These are phyloP conservation scores for Lates japonicus DNA, from an alignment of 2,797 vertebrate genomes.

Conservation along the genomic window DNA sequence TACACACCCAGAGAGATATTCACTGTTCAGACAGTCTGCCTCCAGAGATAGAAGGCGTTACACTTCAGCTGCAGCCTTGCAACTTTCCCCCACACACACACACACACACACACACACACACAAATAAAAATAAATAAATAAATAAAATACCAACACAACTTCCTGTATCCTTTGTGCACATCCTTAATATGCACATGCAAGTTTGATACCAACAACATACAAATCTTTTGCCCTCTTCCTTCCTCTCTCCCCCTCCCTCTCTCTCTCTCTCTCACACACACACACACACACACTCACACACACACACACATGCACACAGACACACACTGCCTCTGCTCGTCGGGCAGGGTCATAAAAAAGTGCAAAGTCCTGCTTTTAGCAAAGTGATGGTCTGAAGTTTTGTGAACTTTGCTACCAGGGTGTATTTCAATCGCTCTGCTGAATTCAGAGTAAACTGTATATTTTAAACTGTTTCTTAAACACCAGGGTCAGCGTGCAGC, in stretches of 20 bases:
- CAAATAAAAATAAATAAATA: too few relatives aligned
- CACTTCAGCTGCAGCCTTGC: constrained; percentile 51
- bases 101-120: too few relatives aligned
- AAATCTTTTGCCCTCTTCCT: background rate
- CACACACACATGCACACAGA: background rate
- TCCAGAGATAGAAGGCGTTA: constrained; percentile 58
- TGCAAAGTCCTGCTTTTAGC: constrained; percentile 18
- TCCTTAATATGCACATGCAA: background rate
- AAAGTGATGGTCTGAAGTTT: constrained; percentile 27
- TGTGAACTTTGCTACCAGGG: constrained; percentile 14
- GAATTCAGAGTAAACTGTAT: constrained; percentile 22
- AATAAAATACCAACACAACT: too few relatives aligned
- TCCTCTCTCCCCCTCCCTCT: background rate
- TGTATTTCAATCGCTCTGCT: constrained; percentile 17
- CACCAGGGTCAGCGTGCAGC: constrained; percentile 38
- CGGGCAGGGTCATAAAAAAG: constrained; percentile 34
- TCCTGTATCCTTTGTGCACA: too few relatives aligned
- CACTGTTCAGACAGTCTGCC: constrained; percentile 50
- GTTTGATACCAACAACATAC: background rate
- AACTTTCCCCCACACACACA: background rate
- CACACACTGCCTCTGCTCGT: background rate
- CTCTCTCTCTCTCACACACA: background rate
- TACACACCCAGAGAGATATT: constrained; percentile 34
- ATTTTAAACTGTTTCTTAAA: constrained; percentile 22
- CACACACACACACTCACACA: background rate